Conservation (phyloP, 2,888 invertebrate genomes). For the Drosophila prolongata region DNA sequence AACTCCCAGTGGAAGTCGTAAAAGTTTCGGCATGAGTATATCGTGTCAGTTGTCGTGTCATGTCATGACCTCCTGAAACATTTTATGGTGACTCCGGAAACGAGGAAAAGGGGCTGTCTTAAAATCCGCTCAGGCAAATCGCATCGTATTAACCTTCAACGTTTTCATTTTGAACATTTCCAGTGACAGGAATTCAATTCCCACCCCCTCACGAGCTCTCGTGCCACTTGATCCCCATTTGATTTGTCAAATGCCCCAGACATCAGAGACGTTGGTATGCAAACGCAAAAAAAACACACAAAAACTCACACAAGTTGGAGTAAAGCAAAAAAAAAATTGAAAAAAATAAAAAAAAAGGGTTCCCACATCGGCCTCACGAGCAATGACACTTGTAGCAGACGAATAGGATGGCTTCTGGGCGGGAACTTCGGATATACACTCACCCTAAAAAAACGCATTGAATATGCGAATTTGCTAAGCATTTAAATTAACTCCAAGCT, state of each 20-base stretch:
- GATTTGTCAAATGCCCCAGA: constrained; percentile 66
- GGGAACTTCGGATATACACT: constrained; percentile 6
- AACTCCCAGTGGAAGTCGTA: constrained; percentile 31
- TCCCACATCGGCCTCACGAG: constrained; percentile 38
- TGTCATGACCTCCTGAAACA: constrained; percentile 52
- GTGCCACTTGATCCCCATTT: constrained; percentile 64
- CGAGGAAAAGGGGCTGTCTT: constrained; percentile 15
- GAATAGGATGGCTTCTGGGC: not conserved
- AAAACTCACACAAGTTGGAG: constrained; percentile 17
- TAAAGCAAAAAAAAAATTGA: constrained; percentile 14
- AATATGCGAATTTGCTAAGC: not conserved
- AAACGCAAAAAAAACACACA: not conserved
- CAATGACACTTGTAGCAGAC: constrained; percentile 55
- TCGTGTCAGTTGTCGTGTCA: constrained; percentile 54
- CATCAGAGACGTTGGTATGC: constrained; percentile 37
- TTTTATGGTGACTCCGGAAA: constrained; percentile 31
- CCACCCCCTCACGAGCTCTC: constrained; percentile 10
- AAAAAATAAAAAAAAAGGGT: constrained; percentile 14
- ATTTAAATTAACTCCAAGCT: not conserved
- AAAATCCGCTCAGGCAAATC: constrained; percentile 58
- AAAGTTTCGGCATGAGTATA: constrained; percentile 42
- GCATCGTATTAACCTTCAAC: constrained; percentile 75
- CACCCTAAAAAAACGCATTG: not conserved
- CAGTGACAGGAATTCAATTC: constrained; percentile 58
- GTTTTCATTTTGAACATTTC: constrained; percentile 67